Evolutionary conservation across 2,888 invertebrate species (phyloP), one percentile per base, ranked within the genome.

Genomic region (Aphodius sticticus): DNA sequence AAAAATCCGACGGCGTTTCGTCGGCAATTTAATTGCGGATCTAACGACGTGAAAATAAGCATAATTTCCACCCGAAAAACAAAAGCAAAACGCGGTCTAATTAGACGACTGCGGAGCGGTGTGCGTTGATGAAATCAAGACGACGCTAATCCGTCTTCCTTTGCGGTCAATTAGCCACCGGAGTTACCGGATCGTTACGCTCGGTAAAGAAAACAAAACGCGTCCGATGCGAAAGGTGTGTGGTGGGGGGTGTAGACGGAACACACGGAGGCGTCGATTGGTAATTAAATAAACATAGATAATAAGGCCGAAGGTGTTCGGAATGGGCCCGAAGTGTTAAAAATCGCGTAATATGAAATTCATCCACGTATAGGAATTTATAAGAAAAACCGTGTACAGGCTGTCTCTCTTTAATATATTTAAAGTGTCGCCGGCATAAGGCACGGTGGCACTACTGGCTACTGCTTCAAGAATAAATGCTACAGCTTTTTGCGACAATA

Each of bases 41-140:
- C 53, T 53, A 53, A 53, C 53, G 53, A 53, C 53, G 53, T 53
- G 53, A 53, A 53, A 53, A 53, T 53, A 53, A 53, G 53, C 53
- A 53, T 53, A 53, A 53, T 53, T 53, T 53, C 53, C 53, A 7
- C 9, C 53, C 53, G 53, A 53, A 53, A 53, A 53, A 53, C 53
- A 53, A 53, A 53, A 53, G 53, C 53, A 53, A 7, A 9, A 53
- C 53, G 53, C 53, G 7, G 7, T 12, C 53, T 53, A 53, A 53
- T 53, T 53, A 53, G 53, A 53, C 53, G 53, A 53, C 53, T 53
- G 53, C 53, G 12, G 7, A 7, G 53, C 53, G 53, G 53, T 53
- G 53, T 5, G 53, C 53, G 53, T 12, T 53, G 53, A 53, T 53
- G 53, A 53, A 53, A 53, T 53, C 53, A 53, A 53, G 53, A 53